Base-by-base conservation (phyloP, 2,797 vertebrate species). In the Sciurus carolinensis region DNA sequence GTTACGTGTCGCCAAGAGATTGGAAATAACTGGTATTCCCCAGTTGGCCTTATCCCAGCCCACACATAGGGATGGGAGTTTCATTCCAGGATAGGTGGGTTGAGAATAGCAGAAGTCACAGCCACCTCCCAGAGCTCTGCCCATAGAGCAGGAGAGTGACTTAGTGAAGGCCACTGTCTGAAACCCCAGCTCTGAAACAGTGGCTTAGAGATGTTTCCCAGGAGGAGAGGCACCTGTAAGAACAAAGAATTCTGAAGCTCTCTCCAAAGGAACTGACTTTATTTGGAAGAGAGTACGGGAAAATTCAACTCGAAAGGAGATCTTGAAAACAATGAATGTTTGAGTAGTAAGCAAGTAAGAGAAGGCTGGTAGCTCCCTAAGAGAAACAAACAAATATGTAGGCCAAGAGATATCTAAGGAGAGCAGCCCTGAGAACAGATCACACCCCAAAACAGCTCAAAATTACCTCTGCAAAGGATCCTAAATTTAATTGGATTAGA, bases 281-380 rank as follows among this genome's bases (percentile, higher is more conserved):
- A 73, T 89, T 77, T 59, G 66, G n/a, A 85, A 59, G 2, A 57
- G 52, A 47, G 17, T 36, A 47, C 52, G 79, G 80, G 26, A 67
- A 85, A 80, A 82, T 44, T 47, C 20, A 44, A 84, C 57, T 13
- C 28, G 57, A 47, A 67, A 57, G 10, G 17, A 83, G 52, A 52
- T 90, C 50, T 88, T 89, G 42, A 44, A 94, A 71, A 71, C 44
- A 13, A 22, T 36, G 57, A 4, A n/a, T 76, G 36, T 72, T 96
- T 52, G 59, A 13, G 28, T 54, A 44, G 9, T 93, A 64, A 85
- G 62, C 69, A 86, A 84, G 54, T 87, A 79, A 82, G 81, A 92
- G 30, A 50, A 85, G 57, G n/a, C 50, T 75, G 26, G 66, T 69
- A 39, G 59, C 52, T 77, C 30, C 24, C 14, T 59, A 36, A 59